Base-by-base conservation (phyloP, 2,888 invertebrate genomes). In the Theodoxus fluviatilis region DNA sequence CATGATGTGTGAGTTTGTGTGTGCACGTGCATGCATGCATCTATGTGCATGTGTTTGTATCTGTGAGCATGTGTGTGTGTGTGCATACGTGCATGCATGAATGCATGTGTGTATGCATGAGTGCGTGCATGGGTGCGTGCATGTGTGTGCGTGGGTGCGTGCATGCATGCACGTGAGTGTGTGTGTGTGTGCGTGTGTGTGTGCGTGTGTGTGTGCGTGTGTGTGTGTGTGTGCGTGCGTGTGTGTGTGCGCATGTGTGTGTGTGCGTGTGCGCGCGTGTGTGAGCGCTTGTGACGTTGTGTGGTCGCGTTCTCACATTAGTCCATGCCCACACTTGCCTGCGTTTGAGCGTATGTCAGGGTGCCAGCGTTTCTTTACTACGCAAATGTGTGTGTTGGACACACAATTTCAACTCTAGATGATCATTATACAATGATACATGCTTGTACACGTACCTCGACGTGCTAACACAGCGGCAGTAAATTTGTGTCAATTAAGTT, bases 161-260 rank as follows among this genome's bases (percentile, higher is more conserved):
- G n/a, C n/a, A 52, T n/a, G 15, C 47, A 43, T n/a, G n/a, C 47
- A 43, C 25, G 52, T 6, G 52, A 12, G 57, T 57, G 57, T 57
- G 25, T 57, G 25, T 57, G 57, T 57, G 57, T 57, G 25, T 22
- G 57, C 47, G 22, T 55, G 55, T 55, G 55, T 55, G 55, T 55
- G 55, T 55, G 35, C 33, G 61, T 35, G 35, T 35, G 33, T 33
- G 31, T 25, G 28, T 18, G 28, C 28, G 59, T 59, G 33, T 18
- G 33, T 25, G 31, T 28, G 28, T 31, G 59, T 28, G 59, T 59
- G 59, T 6, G 59, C 31, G 59, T 28, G 33, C 31, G 59, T 31
- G 28, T 59, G 33, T 59, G 59, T 31, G 28, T 59, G 31, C 31
- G 6, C 3, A 6, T 7, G 33, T 59, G 59, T 59, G 33, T 33